These are phyloP conservation scores for Hypotaenidia philippensis DNA, from an alignment of 2,797 vertebrate genomes.

Conservation along the genomic window DNA sequence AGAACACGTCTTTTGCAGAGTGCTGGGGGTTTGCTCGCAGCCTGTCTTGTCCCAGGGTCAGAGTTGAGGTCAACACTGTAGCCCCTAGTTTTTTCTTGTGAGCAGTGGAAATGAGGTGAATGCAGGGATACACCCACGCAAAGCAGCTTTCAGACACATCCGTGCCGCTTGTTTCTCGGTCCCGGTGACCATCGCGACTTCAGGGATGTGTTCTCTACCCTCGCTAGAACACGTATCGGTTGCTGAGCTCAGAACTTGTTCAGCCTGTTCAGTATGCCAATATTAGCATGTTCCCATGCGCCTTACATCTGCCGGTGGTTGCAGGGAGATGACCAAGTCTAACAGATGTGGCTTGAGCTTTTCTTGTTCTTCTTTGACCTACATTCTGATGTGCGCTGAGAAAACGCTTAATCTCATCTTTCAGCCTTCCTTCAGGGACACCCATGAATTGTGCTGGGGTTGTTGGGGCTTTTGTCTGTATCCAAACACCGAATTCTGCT, in stretches of 20 bases:
- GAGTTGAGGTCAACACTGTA: not conserved
- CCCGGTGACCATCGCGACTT: not conserved
- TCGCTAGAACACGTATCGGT: not conserved
- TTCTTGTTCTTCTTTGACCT: not conserved
- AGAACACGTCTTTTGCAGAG: not conserved
- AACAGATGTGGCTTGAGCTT: not conserved
- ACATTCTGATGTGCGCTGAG: not conserved
- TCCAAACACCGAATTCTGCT: not conserved
- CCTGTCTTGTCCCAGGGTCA: not conserved
- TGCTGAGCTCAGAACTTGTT: not conserved
- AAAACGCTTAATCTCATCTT: not conserved
- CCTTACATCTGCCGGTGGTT: not conserved
- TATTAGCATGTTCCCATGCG: not conserved
- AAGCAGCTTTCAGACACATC: not conserved
- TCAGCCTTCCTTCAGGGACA: not conserved
- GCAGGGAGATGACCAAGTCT: not conserved
- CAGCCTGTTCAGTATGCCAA: not conserved
- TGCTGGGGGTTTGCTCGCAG: not conserved
- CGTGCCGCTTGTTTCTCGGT: not conserved
- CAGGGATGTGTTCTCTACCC: not conserved
- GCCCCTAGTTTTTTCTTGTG: not conserved
- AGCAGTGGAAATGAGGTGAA: rapidly evolving
- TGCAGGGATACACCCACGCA: rapidly evolving
- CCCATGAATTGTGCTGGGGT: not conserved
- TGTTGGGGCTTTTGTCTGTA: not conserved